phyloP scores from a whole-genome alignment of 2,888 invertebrate genomes.

The Heliconius erato region DNA sequence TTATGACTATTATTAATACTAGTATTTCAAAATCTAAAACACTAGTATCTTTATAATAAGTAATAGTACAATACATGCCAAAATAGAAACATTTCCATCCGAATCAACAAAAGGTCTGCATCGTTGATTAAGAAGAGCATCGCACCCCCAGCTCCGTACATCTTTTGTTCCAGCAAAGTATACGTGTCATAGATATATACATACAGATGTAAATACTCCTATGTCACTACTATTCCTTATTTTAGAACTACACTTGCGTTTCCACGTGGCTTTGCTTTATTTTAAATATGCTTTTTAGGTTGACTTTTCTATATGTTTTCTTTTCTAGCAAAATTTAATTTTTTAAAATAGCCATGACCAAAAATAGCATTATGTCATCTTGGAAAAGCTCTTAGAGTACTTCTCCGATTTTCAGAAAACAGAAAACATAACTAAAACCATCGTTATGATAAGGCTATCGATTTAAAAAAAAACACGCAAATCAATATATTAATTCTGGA shows the following conservation, averaged over 20 bases:
- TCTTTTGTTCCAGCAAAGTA: conserved; percentile 15
- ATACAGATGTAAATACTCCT: not conserved
- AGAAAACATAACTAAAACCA: too few species aligned
- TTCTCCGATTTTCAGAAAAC: too few species aligned
- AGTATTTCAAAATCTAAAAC: not conserved
- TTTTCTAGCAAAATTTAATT: too few species aligned
- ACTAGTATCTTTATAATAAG: conserved; percentile 16
- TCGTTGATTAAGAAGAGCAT: conserved; percentile 24
- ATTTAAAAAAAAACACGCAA: too few species aligned
- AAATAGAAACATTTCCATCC: conserved; percentile 31
- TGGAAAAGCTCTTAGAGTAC: too few species aligned
- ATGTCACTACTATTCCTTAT: conserved; percentile 10
- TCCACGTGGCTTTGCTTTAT: not conserved
- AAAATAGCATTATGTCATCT: too few species aligned
- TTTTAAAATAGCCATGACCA: too few species aligned
- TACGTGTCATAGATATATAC: conserved; percentile 15
- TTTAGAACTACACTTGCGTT: not conserved
- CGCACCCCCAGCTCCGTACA: conserved; percentile 22
- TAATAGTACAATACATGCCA: conserved; percentile 7
- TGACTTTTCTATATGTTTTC: too few species aligned
- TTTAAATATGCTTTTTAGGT: not conserved
- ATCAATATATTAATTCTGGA: too few species aligned
- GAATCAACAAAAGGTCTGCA: conserved; percentile 36
- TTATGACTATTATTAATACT: not conserved
- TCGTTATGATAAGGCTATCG: too few species aligned